Conservation (phyloP, 2,113 vertebrate genomes). For the Grantiella picta region DNA sequence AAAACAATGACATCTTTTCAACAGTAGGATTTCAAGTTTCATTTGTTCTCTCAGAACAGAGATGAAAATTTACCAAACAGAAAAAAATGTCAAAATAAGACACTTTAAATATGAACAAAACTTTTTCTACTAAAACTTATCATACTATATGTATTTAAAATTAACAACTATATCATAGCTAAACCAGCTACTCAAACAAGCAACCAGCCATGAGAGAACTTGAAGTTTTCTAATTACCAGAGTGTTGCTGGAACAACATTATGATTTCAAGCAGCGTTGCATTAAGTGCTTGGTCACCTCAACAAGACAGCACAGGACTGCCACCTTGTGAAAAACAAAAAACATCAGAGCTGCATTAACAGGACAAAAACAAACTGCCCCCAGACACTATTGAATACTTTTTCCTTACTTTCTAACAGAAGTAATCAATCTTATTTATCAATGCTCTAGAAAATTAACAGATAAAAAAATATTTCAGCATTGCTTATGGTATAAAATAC, state of each 20-base stretch:
- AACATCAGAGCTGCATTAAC: neutral
- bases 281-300: neutral
- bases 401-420: neutral
- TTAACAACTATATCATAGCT: neutral
- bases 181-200: neutral
- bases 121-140: neutral
- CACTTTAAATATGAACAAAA: neutral
- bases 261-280: neutral
- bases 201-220: neutral
- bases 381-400: neutral
- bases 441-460: neutral
- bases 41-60: neutral
- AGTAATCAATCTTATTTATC: neutral
- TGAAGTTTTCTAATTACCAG: neutral
- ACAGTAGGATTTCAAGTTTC: neutral
- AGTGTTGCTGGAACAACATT: neutral
- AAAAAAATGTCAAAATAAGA: neutral
- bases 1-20: neutral
- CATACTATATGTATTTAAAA: neutral
- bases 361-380: neutral
- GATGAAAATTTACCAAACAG: neutral
- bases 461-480: neutral
- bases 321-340: slow-evolving; percentile 39
- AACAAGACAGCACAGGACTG: slow-evolving; percentile 16
- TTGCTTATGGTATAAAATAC: neutral